A percentile compares a stretch with the other conserved stretches of the same genome.
These are phyloP conservation scores for Caenorhabditis brenneri DNA, from an alignment of 1,140 invertebrate species.

Conservation along the genomic window DNA sequence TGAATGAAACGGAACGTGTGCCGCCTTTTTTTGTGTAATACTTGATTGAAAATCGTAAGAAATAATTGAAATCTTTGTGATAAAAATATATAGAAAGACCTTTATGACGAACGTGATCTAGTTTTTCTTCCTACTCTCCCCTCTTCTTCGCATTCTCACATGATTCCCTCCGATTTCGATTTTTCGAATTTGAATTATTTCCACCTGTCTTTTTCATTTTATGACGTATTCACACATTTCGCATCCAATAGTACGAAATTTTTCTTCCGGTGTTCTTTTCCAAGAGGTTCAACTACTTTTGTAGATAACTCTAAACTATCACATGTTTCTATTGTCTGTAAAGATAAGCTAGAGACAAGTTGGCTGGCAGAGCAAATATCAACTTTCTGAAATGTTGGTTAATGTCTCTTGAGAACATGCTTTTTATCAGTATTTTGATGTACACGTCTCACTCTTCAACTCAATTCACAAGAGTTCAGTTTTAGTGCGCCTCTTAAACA, in stretches of 20 bases:
- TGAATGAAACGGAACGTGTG: too few species aligned
- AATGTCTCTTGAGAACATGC: not conserved
- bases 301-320: too few species aligned
- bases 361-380: slow-evolving; percentile 23
- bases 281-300: not conserved
- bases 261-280: not conserved
- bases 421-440: slow-evolving; percentile 31
- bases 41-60: not conserved
- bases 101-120: slow-evolving; percentile 6
- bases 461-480: slow-evolving; percentile 1
- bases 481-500: slow-evolving; percentile 31
- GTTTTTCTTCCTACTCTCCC: slow-evolving; percentile 23
- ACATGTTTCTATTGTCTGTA: not conserved
- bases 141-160: slow-evolving; percentile 7
- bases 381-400: slow-evolving; percentile 7
- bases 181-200: slow-evolving; percentile 1
- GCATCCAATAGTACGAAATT: not conserved
- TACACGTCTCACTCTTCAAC: not conserved
- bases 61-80: not conserved
- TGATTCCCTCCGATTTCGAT: slow-evolving; percentile 13
- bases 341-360: not conserved
- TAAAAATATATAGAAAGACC: too few species aligned
- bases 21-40: not conserved
- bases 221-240: not conserved
- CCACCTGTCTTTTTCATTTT: not conserved